Evolutionary conservation across 1,140 invertebrate species (phyloP).

Genomic region (Anadara kagoshimensis): DNA sequence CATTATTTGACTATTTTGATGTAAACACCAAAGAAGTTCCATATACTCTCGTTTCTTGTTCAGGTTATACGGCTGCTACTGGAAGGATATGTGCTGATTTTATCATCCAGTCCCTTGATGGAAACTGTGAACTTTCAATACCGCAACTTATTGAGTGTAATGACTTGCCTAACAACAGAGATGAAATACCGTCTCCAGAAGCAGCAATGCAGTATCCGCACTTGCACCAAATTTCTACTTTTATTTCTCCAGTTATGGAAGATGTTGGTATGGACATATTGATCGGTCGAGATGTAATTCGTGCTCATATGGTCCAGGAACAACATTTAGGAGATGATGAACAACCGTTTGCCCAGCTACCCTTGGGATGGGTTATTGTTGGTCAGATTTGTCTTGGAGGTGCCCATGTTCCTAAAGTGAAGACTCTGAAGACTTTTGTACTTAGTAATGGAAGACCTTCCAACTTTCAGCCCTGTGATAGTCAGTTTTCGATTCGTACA

Average conservation of each 20-base stretch:
- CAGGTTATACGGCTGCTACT: conserved; percentile 6
- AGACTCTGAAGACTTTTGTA: neutral
- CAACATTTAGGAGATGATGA: conserved; percentile 18
- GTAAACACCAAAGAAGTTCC: neutral
- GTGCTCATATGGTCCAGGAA: conserved; percentile 31
- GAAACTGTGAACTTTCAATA: neutral
- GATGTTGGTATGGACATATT: conserved; percentile 22
- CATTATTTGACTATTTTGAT: conserved; percentile 30
- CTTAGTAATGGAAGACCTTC: neutral
- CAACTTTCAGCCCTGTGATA: neutral
- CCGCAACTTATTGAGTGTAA: conserved; percentile 30
- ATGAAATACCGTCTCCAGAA: conserved; percentile 29
- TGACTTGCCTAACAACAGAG: conserved; percentile 28
- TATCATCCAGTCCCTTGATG: conserved; percentile 16
- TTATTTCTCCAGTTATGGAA: conserved; percentile 11
- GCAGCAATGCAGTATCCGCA: conserved; percentile 17
- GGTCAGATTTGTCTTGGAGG: conserved; percentile 1
- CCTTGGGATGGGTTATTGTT: conserved; percentile 9
- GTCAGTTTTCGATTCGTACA: too few relatives aligned
- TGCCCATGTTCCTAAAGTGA: neutral
- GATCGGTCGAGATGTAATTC: conserved; percentile 31
- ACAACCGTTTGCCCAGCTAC: conserved; percentile 2
- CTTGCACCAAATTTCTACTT: conserved; percentile 10
- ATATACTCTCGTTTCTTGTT: conserved; percentile 30
- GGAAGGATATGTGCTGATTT: conserved; percentile 20